Conservation (phyloP, 2,113 vertebrate species). For the Pachyramphus minor region DNA sequence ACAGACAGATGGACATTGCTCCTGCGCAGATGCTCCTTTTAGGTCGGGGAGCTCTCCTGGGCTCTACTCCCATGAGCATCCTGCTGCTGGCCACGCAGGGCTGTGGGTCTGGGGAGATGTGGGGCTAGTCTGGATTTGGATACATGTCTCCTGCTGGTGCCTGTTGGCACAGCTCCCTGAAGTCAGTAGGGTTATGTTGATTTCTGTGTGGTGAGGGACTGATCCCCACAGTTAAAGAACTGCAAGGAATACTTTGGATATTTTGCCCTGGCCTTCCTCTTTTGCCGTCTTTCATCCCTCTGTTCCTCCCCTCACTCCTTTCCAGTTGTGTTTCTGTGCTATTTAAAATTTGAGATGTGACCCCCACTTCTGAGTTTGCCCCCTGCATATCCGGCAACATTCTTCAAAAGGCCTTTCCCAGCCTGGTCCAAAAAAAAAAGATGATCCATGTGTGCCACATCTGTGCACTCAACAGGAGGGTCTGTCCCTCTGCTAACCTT, state of each 20-base stretch:
- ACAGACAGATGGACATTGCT: background rate
- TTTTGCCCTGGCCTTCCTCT: background rate
- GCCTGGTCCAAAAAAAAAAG: background rate
- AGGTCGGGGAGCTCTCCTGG: background rate
- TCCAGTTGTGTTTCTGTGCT: accelerated
- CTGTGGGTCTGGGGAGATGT: background rate
- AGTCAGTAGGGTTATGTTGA: background rate
- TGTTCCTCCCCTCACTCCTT: background rate
- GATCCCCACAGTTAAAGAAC: background rate
- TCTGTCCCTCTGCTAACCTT: background rate
- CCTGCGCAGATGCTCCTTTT: background rate
- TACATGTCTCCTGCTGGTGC: accelerated
- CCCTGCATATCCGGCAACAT: background rate
- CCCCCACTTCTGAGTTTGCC: background rate
- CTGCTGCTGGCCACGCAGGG: background rate
- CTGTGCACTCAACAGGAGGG: background rate
- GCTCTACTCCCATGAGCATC: accelerated
- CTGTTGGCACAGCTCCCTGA: background rate
- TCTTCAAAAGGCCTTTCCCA: background rate
- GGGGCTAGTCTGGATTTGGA: background rate
- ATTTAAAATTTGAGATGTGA: background rate
- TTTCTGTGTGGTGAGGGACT: background rate
- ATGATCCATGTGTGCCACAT: accelerated
- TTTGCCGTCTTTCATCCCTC: no score
- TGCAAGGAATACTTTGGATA: background rate